phyloP scores from a whole-genome alignment of 2,113 vertebrate species.

The Protobothrops flavoviridis region DNA sequence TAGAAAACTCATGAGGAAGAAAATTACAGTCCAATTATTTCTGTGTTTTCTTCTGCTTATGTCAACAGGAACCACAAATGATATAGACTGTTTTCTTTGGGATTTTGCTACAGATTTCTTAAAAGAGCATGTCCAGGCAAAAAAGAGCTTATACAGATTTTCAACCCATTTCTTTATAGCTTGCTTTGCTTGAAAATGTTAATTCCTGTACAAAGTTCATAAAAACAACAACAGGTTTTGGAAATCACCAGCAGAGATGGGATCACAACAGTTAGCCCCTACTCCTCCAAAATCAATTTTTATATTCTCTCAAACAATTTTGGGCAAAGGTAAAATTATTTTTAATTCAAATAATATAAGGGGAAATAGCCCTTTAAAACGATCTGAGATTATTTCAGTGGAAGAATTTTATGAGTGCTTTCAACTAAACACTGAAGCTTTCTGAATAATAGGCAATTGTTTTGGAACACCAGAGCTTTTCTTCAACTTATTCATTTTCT shows the following conservation, averaged over 20 bases:
- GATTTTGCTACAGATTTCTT: conserved; percentile 23
- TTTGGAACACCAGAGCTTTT: conserved; percentile 52
- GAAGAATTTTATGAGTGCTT: conserved; percentile 25
- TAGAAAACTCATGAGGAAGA: neutral
- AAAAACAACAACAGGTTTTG: conserved; percentile 11
- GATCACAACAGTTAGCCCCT: neutral
- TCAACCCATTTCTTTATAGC: conserved; percentile 3
- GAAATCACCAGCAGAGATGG: neutral
- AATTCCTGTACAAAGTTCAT: neutral
- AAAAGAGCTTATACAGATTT: conserved; percentile 3
- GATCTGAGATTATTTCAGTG: conserved; percentile 36
- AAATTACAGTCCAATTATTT: neutral
- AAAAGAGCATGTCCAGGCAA: conserved; percentile 9
- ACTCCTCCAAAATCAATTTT: conserved; percentile 22
- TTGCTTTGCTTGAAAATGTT: conserved; percentile 24
- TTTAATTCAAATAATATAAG: neutral
- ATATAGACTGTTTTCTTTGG: neutral
- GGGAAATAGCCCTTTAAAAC: neutral
- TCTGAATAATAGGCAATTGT: conserved; percentile 58
- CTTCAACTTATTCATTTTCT: conserved; percentile 23
- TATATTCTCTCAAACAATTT: neutral
- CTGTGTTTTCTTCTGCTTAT: neutral
- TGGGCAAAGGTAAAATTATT: neutral
- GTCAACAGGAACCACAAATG: conserved; percentile 26
- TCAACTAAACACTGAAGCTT: conserved; percentile 52